A percentile compares a stretch with the other conserved stretches of the same genome.
These are phyloP conservation scores for Cottoperca gobio DNA, from an alignment of 2,797 vertebrate species.

Conservation along the genomic window DNA sequence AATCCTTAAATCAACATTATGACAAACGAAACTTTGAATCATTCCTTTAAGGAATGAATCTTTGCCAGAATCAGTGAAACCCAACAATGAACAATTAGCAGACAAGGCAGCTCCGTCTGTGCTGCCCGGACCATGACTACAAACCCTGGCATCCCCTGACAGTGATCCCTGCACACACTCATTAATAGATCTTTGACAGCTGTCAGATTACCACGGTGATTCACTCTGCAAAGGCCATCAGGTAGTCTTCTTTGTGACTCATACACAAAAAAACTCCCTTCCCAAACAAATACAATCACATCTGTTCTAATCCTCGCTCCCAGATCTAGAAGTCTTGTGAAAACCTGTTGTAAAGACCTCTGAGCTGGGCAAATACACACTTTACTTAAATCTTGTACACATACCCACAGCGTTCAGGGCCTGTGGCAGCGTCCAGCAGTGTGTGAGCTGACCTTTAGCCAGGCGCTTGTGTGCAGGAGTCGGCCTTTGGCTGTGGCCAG, in stretches of 20 bases:
- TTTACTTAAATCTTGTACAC: background rate
- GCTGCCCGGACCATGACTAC: conserved; percentile 42
- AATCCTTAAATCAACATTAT: conserved; percentile 31
- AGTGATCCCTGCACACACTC: conserved; percentile 47
- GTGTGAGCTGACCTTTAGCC: conserved; percentile 79
- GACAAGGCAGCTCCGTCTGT: conserved; percentile 15
- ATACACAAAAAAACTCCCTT: conserved; percentile 9
- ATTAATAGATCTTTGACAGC: conserved; percentile 63
- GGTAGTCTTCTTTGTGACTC: conserved; percentile 59
- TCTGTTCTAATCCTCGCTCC: conserved; percentile 40
- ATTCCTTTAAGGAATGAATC: conserved; percentile 31
- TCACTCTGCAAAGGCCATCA: conserved; percentile 56
- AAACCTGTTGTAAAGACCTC: conserved; percentile 52
- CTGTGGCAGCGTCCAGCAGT: conserved; percentile 36
- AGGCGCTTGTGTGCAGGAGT: conserved; percentile 63
- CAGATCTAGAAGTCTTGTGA: conserved; percentile 49
- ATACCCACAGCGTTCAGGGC: background rate
- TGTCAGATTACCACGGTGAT: conserved; percentile 64
- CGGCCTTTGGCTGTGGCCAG: conserved; percentile 82
- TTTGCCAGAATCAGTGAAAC: conserved; percentile 36
- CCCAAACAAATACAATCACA: conserved; percentile 1
- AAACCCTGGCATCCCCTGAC: conserved; percentile 26
- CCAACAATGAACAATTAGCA: conserved; percentile 15
- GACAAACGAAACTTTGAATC: conserved; percentile 30
- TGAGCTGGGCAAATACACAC: conserved; percentile 17